Conservation (phyloP, 2,888 invertebrate genomes). For the Athetis lepigone region DNA sequence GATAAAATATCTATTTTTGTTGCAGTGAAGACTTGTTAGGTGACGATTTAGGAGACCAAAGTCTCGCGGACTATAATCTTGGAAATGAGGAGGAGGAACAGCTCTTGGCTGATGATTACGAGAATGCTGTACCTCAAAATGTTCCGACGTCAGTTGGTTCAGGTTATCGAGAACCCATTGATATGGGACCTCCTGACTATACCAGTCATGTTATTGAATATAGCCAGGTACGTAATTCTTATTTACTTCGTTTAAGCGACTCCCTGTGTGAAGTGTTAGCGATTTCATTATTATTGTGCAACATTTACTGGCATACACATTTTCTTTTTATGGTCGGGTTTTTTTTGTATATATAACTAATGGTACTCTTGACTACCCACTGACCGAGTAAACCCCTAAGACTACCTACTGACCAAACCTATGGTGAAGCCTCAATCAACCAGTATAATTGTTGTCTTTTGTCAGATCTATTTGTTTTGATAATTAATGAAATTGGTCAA, state of each 20-base stretch:
- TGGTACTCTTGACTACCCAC: no score
- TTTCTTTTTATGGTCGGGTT: no score
- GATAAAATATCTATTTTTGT: slow-evolving; percentile 65
- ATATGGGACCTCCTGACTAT: slow-evolving; percentile 77
- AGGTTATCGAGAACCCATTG: slow-evolving; percentile 70
- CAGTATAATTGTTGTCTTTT: no score
- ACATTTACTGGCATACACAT: background rate
- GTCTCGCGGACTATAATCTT: slow-evolving; percentile 87
- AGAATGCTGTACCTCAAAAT: slow-evolving; percentile 80
- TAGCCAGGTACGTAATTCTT: slow-evolving; percentile 68
- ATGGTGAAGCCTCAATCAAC: no score
- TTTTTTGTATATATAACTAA: no score
- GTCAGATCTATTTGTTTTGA: no score
- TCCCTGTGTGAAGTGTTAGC: background rate
- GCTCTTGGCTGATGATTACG: slow-evolving; percentile 86
- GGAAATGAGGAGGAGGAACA: slow-evolving; percentile 89
- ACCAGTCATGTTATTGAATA: slow-evolving; percentile 75
- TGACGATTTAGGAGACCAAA: slow-evolving; percentile 88
- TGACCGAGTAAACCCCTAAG: no score
- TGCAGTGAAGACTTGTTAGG: slow-evolving; percentile 88
- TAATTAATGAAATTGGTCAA: no score
- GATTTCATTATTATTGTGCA: slow-evolving; percentile 12
- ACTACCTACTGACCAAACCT: no score
- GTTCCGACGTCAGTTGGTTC: slow-evolving; percentile 78
- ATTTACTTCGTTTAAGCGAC: background rate